phyloP scores from a whole-genome alignment of 2,113 vertebrate species.

The Carlito syrichta region DNA sequence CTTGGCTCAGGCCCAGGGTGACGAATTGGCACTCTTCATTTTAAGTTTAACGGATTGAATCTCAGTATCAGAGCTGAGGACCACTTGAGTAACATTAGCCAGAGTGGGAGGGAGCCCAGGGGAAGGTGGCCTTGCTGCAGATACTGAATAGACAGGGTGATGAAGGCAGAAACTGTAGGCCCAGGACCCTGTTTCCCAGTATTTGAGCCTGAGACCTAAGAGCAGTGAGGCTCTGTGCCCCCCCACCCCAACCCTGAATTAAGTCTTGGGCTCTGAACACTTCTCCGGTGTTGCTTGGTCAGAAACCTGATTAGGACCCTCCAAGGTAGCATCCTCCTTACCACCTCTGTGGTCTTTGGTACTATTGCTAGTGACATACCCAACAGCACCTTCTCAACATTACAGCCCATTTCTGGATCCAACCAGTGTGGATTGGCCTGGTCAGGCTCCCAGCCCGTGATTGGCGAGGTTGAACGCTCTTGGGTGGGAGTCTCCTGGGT shows the following conservation, averaged over 20 bases:
- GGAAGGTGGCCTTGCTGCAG: background rate
- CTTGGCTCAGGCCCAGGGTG: background rate
- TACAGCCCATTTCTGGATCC: slow-evolving; percentile 23
- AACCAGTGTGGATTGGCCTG: background rate
- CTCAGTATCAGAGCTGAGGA: background rate
- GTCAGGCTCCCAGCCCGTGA: background rate
- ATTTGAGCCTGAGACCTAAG: background rate
- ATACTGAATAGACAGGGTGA: background rate
- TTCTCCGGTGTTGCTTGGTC: background rate
- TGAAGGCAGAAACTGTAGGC: background rate
- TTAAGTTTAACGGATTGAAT: background rate
- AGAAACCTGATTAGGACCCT: background rate
- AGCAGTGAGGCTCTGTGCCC: background rate
- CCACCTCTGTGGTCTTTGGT: background rate
- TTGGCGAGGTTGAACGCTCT: background rate
- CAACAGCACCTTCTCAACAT: background rate
- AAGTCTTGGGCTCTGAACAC: background rate
- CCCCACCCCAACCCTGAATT: background rate
- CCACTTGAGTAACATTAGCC: background rate
- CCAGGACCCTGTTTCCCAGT: background rate
- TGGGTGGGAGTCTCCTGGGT: background rate
- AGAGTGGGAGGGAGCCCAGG: background rate
- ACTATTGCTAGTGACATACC: background rate
- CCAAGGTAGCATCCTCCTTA: background rate
- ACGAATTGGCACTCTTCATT: background rate